These are phyloP conservation scores for Spilarctia lutea DNA, from an alignment of 2,888 invertebrate species.

Conservation along the genomic window DNA sequence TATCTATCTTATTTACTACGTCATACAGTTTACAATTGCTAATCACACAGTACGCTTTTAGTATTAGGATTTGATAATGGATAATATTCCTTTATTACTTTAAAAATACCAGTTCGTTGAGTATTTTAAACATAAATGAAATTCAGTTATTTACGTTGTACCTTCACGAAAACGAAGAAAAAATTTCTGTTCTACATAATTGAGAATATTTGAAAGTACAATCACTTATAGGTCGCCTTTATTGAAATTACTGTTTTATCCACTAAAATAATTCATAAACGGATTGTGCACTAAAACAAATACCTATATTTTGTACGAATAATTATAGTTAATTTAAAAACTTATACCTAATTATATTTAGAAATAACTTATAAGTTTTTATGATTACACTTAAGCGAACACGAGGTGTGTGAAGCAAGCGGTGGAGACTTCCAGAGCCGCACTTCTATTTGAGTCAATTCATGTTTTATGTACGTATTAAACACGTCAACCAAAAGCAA, in stretches of 20 bases:
- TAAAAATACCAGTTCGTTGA: constrained; percentile 46
- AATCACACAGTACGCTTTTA: constrained; percentile 72
- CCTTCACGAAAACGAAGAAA: constrained; percentile 39
- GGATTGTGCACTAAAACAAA: constrained; percentile 71
- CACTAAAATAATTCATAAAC: constrained; percentile 51
- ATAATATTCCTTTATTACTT: constrained; percentile 44
- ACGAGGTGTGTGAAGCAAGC: constrained; percentile 53
- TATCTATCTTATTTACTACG: constrained; percentile 35
- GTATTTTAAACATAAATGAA: constrained; percentile 40
- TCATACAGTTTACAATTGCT: constrained; percentile 57
- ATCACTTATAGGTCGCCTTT: constrained; percentile 53
- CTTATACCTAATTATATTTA: constrained; percentile 68
- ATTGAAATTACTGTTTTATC: constrained; percentile 52
- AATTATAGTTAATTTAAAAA: constrained; percentile 76
- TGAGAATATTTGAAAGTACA: constrained; percentile 45
- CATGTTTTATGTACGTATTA: constrained; percentile 66
- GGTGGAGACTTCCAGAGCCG: constrained; percentile 34
- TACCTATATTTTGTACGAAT: constrained; percentile 74
- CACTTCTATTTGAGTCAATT: constrained; percentile 78
- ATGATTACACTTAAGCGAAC: constrained; percentile 68
- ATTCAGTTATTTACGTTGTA: constrained; percentile 44
- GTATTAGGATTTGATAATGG: constrained; percentile 67
- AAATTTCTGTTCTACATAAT: constrained; percentile 22
- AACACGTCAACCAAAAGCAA: constrained; percentile 75
- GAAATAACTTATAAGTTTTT: constrained; percentile 72